These are phyloP conservation scores for Chaetodon trifascialis DNA, from an alignment of 2,113 vertebrate species.

Conservation along the genomic window DNA sequence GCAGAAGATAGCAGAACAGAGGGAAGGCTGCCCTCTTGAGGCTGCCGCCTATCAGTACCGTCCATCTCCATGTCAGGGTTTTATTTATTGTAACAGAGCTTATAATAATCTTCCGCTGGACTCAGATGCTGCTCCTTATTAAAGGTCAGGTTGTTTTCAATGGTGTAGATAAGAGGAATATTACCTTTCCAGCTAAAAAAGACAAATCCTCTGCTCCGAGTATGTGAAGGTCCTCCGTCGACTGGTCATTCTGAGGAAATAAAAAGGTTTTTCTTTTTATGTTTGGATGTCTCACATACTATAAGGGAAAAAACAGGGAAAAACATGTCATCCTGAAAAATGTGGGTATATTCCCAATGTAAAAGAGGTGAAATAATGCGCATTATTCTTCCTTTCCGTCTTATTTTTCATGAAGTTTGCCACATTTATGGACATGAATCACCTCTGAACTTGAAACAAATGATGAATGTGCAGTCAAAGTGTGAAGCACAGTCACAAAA, in stretches of 20 bases:
- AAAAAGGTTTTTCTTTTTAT: neutral
- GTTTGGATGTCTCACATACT: neutral
- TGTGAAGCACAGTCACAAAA: too few species aligned
- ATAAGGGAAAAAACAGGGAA: neutral
- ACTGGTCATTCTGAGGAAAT: conserved; percentile 86
- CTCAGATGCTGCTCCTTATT: neutral
- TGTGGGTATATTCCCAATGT: neutral
- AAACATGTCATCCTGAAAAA: neutral
- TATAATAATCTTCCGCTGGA: neutral
- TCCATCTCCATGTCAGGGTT: neutral
- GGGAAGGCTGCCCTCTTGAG: conserved; percentile 73
- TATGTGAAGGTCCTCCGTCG: conserved; percentile 89
- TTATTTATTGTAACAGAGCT: neutral
- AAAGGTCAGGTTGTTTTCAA: neutral
- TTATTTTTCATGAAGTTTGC: neutral
- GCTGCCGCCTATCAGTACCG: conserved; percentile 22
- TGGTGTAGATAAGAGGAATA: conserved; percentile 3
- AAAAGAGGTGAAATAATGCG: neutral
- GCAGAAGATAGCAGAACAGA: conserved; percentile 23
- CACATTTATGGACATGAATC: neutral
- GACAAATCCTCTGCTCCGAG: conserved; percentile 89
- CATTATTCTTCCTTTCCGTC: neutral
- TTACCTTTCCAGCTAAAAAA: conserved; percentile 90
- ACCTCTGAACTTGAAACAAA: neutral
- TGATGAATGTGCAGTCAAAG: too few species aligned